A percentile compares a stretch with the other conserved stretches of the same genome.
Conservation (phyloP, 2,888 invertebrate genomes). For the Phymatocera aterrima region DNA sequence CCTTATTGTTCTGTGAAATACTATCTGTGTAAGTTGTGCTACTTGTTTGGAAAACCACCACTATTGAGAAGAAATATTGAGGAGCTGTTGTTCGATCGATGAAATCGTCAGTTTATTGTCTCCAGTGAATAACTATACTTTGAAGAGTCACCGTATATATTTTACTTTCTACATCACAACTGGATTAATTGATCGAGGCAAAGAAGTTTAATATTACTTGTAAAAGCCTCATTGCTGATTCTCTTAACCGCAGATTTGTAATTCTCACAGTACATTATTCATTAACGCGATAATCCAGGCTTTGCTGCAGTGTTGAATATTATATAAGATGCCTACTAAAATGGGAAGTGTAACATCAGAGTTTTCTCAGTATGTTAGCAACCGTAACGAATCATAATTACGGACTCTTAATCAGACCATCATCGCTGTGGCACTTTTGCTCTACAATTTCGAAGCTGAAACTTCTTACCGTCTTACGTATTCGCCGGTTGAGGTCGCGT, state of each 20-base stretch:
- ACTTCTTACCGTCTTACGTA: background rate
- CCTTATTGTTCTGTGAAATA: background rate
- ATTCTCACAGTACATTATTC: background rate
- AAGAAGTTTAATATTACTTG: too few relatives aligned
- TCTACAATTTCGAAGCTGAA: background rate
- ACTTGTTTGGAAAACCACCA: background rate
- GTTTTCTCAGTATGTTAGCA: background rate
- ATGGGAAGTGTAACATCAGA: background rate
- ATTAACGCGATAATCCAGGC: background rate
- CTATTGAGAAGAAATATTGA: background rate
- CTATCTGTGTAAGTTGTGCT: background rate
- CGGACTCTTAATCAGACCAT: slow-evolving; percentile 13
- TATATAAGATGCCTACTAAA: background rate
- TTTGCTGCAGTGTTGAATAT: background rate
- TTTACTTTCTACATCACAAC: too few relatives aligned
- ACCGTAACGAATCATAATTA: slow-evolving; percentile 27
- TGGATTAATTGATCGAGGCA: too few relatives aligned
- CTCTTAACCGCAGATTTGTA: background rate
- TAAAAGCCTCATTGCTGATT: background rate
- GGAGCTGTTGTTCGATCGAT: background rate
- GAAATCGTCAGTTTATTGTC: background rate
- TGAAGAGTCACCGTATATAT: too few relatives aligned
- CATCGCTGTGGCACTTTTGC: slow-evolving; percentile 13
- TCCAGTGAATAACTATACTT: too few relatives aligned
- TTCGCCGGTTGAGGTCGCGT: background rate